Evolutionary conservation across 2,888 invertebrate species (phyloP).

Genomic region (Euphydryas editha): DNA sequence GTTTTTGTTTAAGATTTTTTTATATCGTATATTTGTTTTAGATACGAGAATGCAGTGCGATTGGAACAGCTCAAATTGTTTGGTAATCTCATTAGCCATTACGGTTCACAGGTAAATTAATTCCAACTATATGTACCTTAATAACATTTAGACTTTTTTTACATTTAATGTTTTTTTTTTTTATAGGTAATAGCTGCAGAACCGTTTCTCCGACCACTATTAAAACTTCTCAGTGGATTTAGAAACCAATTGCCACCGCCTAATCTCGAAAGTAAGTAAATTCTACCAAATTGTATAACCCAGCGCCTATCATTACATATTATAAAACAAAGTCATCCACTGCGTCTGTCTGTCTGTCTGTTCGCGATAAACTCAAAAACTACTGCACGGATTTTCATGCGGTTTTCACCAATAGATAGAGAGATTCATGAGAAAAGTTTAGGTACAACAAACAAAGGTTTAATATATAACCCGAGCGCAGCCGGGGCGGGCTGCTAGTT

Average conservation of each 20-base stretch:
- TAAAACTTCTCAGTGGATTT: conserved; percentile 92
- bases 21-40: conserved; percentile 59
- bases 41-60: conserved; percentile 92
- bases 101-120: conserved; percentile 80
- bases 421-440: no score
- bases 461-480: no score
- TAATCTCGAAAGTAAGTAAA: conserved; percentile 88
- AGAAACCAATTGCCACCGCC: conserved; percentile 89
- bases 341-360: no score
- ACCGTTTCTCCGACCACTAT: conserved; percentile 93
- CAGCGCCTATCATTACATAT: no score
- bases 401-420: no score
- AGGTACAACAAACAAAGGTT: no score
- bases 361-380: no score
- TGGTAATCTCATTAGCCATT: conserved; percentile 92
- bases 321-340: no score
- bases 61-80: conserved; percentile 95
- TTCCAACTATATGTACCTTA: neutral
- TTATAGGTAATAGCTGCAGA: conserved; percentile 94
- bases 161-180: no score
- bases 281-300: neutral
- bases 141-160: no score
- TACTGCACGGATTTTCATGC: no score
- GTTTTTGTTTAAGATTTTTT: neutral
- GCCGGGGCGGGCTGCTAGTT: no score